Evolutionary conservation across 2,113 vertebrate genomes (phyloP).

Genomic region (Ptychochromis oligacanthus): DNA sequence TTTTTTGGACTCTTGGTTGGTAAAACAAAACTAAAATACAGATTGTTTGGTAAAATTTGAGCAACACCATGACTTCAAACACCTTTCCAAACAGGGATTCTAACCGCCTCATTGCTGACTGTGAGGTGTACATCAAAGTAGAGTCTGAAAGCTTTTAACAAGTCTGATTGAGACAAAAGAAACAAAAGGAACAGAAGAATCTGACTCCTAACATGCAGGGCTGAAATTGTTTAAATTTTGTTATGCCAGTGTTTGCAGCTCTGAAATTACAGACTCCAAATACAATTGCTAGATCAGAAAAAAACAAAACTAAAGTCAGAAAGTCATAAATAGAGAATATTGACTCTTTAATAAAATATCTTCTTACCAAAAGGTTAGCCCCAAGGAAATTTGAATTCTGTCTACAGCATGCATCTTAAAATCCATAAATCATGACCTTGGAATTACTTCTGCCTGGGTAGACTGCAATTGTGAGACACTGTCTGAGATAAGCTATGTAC

Average conservation of each 20-base stretch:
- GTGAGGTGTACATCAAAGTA: conserved; percentile 31
- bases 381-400: conserved; percentile 24
- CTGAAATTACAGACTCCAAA: conserved; percentile 13
- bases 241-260: neutral
- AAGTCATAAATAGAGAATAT: conserved; percentile 42
- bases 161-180: neutral
- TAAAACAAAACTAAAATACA: neutral
- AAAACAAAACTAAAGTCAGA: conserved; percentile 6
- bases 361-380: conserved; percentile 27
- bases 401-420: conserved; percentile 20
- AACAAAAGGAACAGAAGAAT: neutral
- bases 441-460: conserved; percentile 5
- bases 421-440: conserved; percentile 50
- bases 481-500: neutral
- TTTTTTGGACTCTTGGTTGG: neutral
- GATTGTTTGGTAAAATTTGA: conserved; percentile 4
- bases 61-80: neutral
- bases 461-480: neutral
- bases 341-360: conserved; percentile 58
- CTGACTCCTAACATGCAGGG: neutral
- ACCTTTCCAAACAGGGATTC: fast-evolving
- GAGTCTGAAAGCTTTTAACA: neutral
- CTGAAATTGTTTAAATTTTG: neutral
- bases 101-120: neutral
- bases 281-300: neutral